Evolutionary conservation across 2,888 invertebrate genomes (phyloP), one percentile per base, ranked within the genome.

Genomic region (Apodemia duryi): DNA sequence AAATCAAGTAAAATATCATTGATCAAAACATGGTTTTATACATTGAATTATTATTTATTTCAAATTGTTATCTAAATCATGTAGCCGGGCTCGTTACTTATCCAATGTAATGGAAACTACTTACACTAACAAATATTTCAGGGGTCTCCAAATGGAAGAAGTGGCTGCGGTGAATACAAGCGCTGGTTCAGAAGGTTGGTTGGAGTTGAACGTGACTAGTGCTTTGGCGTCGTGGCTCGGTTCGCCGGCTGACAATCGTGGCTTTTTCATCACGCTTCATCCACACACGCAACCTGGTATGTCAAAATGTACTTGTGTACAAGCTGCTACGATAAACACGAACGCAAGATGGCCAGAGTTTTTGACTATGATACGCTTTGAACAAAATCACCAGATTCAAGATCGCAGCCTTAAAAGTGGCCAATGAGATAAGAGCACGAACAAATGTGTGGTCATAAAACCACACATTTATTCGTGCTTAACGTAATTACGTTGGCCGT

Each of bases 231-330:
- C 95, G 62, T 98, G 98, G 98, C 94, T 97, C 69, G 92, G 94
- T 28, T 94, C 95, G 73, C 96, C 97, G 0, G 93, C 94, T 32
- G 94, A 95, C 67, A 98, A 98, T 85, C 94, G 95, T 68, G 98
- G 98, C 38, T 94, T 98, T 66, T 97, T 97, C 85, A 93, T 97
- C 71, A 95, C 96, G 2, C 94, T 96, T 51, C 95, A 95, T 86
- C 94, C 95, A 52, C 93, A 94, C 64, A 93, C 95, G 76, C 94
- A 94, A 77, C 95, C 95, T 76, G 94, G 95, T 95, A 73, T n/a
- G n/a, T 1, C 46, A n/a, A 49, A 49, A 46, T 10, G 10, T 5
- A 41, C 41, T 43, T 1, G 9, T 11, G 11, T 43, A 43, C 43
- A 43, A 11, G 2, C 3, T 43, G 11, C 11, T 43, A 11, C 43